A percentile compares a stretch with the other conserved stretches of the same genome.
Evolutionary conservation across 1,140 invertebrate genomes (phyloP).

Genomic region (Drosophila bocqueti): DNA sequence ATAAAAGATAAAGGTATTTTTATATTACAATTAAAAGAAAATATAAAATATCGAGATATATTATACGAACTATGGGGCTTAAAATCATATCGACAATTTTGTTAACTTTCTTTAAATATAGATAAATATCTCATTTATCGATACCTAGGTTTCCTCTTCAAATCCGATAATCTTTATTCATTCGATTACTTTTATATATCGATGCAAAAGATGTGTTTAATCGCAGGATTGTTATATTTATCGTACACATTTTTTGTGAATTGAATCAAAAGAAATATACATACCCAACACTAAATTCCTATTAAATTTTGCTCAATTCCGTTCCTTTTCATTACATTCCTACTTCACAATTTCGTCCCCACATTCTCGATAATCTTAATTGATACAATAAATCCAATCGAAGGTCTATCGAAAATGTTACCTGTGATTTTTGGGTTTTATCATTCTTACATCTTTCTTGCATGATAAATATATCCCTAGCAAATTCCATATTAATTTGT

Average conservation of each 20-base stretch:
- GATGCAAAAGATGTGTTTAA: background rate
- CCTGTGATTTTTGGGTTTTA: too few species aligned
- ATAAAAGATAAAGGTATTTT: background rate
- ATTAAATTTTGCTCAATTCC: background rate
- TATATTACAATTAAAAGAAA: background rate
- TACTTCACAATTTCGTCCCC: background rate
- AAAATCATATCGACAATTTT: background rate
- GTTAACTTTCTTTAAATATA: background rate
- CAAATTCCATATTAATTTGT: too few species aligned
- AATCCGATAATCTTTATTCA: background rate
- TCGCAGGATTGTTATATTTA: background rate
- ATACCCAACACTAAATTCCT: background rate
- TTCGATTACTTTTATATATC: background rate
- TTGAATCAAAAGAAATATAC: background rate
- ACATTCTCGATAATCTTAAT: background rate
- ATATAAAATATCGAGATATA: background rate
- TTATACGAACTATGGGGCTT: too few species aligned
- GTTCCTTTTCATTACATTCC: constrained; percentile 12
- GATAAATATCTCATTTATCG: background rate
- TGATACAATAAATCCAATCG: too few species aligned
- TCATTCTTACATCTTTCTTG: too few species aligned
- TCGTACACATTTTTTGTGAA: background rate
- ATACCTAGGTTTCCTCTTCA: background rate
- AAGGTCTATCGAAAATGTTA: background rate
- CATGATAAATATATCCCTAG: background rate